phyloP scores from a whole-genome alignment of 2,113 vertebrate genomes.

The Sterrhoptilus dennistouni region DNA sequence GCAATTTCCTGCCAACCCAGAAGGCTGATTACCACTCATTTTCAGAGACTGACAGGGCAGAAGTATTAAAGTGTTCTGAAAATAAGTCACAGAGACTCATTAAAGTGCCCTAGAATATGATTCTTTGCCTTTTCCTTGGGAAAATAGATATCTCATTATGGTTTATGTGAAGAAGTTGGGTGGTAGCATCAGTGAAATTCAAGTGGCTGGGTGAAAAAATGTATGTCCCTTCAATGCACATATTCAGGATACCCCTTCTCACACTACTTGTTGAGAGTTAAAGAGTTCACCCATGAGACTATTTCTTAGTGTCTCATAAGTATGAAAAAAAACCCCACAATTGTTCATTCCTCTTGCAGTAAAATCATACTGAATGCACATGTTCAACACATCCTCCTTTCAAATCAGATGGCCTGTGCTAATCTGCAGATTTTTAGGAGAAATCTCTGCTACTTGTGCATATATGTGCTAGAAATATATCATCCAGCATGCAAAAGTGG shows the following conservation, averaged over 20 bases:
- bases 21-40: constrained; percentile 34
- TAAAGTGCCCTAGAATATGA: not conserved
- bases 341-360: not conserved
- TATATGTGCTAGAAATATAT: not conserved
- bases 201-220: not conserved
- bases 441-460: not conserved
- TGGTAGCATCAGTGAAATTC: not conserved
- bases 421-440: not conserved
- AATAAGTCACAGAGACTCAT: not conserved
- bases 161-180: not conserved
- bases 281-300: not conserved
- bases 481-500: not conserved
- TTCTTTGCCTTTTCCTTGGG: not conserved
- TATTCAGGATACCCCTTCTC: not conserved
- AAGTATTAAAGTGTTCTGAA: not conserved
- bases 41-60: not conserved
- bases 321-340: not conserved
- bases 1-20: constrained; percentile 32
- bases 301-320: not conserved
- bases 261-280: not conserved
- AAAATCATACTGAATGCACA: not conserved
- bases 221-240: not conserved
- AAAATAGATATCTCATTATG: not conserved
- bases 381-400: not conserved
- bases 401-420: not conserved